Evolutionary conservation across 2,113 vertebrate genomes (phyloP).

Genomic region (Myxocyprinus asiaticus): DNA sequence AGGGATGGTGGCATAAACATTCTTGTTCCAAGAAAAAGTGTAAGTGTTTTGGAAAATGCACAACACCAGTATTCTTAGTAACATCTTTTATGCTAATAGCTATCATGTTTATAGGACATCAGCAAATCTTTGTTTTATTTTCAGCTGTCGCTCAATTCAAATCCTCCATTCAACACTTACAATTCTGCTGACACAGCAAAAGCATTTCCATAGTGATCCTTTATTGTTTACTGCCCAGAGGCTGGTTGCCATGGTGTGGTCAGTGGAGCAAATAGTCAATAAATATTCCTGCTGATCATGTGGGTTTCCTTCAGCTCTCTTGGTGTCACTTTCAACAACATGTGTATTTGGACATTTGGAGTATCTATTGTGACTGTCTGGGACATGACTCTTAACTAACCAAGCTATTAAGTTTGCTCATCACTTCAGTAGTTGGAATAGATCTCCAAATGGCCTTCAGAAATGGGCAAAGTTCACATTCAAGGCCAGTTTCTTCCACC

Average conservation of each 20-base stretch:
- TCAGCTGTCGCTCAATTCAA: background rate
- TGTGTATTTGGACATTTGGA: background rate
- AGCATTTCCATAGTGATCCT: conserved; percentile 7
- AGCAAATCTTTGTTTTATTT: conserved; percentile 18
- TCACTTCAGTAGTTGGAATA: background rate
- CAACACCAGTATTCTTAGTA: conserved; percentile 26
- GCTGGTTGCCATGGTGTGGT: conserved; percentile 19
- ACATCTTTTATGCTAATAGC: background rate
- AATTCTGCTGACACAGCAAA: conserved; percentile 12
- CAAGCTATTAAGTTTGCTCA: background rate
- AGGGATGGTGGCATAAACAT: conserved; percentile 12
- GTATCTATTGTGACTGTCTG: background rate
- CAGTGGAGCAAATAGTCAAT: background rate
- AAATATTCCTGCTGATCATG: background rate
- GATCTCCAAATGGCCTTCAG: background rate
- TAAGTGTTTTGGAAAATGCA: conserved; percentile 23
- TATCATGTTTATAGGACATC: background rate
- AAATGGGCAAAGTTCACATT: conserved; percentile 12
- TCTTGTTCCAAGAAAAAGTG: conserved; percentile 20
- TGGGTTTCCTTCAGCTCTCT: background rate
- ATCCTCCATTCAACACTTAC: background rate
- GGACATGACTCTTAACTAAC: background rate
- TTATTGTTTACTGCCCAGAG: conserved; percentile 7
- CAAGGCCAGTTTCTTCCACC: background rate
- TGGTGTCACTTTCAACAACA: background rate